Percentiles rank a stretch among this genome's conserved stretches.
These are phyloP conservation scores for Aleiodes sp. DNA, from an alignment of 1,140 invertebrate genomes.

Conservation along the genomic window DNA sequence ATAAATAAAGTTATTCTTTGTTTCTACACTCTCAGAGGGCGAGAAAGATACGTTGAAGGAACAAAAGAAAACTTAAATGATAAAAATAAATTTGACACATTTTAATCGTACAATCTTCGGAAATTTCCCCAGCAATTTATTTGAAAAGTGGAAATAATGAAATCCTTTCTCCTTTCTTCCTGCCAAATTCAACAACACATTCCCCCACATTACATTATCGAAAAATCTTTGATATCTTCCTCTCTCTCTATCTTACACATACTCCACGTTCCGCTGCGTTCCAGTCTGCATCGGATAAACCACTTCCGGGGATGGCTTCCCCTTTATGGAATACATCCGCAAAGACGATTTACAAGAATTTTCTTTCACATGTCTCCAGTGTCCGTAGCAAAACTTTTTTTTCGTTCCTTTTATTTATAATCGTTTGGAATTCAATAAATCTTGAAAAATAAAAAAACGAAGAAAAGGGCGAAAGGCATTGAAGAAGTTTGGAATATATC, in stretches of 20 bases:
- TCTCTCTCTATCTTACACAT: too few species aligned
- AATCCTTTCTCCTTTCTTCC: background rate
- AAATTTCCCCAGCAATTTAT: too few species aligned
- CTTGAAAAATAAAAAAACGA: too few species aligned
- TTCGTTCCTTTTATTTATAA: conserved; percentile 12
- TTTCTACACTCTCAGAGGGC: too few species aligned
- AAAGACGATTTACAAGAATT: background rate
- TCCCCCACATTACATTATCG: background rate
- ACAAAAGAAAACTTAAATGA: too few species aligned
- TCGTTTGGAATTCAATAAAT: background rate
- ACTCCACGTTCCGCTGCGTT: conserved; percentile 4
- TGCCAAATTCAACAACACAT: background rate
- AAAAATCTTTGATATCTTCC: background rate
- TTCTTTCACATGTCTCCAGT: background rate
- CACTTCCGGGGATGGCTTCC: conserved; percentile 16
- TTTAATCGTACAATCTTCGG: too few species aligned
- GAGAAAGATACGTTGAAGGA: too few species aligned
- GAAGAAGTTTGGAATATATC: background rate
- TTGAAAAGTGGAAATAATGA: background rate
- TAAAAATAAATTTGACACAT: too few species aligned
- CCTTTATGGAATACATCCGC: background rate
- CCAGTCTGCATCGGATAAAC: conserved; percentile 20
- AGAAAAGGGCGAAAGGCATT: too few species aligned
- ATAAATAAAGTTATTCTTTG: too few species aligned
- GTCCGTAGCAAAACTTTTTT: background rate